These are phyloP conservation scores for Nanger granti DNA, from an alignment of 2,113 vertebrate species.

Conservation along the genomic window DNA sequence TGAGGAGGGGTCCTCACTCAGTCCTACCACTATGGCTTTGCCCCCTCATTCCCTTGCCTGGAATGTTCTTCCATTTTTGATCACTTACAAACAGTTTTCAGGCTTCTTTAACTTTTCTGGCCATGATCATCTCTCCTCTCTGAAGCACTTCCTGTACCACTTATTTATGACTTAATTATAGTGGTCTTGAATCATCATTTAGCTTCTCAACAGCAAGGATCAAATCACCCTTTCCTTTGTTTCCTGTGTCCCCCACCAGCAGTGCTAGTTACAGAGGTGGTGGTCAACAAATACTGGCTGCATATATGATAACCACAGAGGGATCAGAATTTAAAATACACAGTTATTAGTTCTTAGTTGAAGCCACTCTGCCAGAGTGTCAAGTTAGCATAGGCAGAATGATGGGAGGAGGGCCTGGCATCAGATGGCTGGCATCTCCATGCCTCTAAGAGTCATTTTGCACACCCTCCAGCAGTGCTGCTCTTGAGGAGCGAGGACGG, in stretches of 20 bases:
- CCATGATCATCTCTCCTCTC: not conserved
- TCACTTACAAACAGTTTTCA: not conserved
- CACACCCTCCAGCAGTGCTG: fast-evolving
- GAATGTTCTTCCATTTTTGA: not conserved
- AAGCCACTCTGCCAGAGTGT: too few relatives aligned
- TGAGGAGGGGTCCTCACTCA: too few relatives aligned
- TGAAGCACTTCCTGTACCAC: not conserved
- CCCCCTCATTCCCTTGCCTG: not conserved
- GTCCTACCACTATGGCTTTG: not conserved
- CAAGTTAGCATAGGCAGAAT: not conserved
- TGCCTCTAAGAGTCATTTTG: not conserved
- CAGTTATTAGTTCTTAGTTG: not conserved
- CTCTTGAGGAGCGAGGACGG: fast-evolving
- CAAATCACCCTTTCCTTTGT: not conserved
- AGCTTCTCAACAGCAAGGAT: not conserved
- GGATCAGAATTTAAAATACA: not conserved
- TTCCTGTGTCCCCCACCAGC: not conserved
- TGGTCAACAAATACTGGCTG: not conserved
- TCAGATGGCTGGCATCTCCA: too few relatives aligned
- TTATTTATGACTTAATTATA: not conserved
- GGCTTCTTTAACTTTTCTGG: not conserved
- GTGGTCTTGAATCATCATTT: not conserved
- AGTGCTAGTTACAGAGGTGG: not conserved
- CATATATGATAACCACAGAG: not conserved
- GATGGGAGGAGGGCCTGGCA: not conserved